These are phyloP conservation scores for Ia io DNA, from an alignment of 2,113 vertebrate species.

Conservation along the genomic window DNA sequence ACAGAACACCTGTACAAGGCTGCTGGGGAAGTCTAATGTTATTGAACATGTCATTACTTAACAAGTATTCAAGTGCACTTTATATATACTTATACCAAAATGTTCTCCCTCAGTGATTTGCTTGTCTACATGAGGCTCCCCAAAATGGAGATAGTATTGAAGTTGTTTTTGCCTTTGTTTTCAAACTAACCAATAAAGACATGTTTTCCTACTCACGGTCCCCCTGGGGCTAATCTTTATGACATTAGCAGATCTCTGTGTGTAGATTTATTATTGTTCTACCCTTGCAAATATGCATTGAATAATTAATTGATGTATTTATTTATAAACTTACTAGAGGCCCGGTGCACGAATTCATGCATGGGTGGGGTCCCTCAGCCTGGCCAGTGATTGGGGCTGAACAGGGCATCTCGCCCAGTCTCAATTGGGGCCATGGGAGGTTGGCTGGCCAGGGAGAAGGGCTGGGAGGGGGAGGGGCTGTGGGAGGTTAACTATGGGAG, in stretches of 20 bases:
- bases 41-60: background rate
- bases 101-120: background rate
- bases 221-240: background rate
- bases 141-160: background rate
- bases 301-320: background rate
- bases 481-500: too few relatives aligned
- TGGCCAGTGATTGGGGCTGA: too few relatives aligned
- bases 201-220: background rate
- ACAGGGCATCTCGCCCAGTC: too few relatives aligned
- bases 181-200: background rate
- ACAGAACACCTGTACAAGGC: background rate
- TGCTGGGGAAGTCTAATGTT: background rate
- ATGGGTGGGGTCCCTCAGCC: too few relatives aligned
- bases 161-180: background rate
- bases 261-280: background rate
- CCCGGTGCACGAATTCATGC: too few relatives aligned
- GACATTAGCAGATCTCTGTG: background rate
- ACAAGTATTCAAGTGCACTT: background rate
- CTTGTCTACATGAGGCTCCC: background rate
- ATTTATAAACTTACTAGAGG: background rate
- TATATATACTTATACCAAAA: background rate
- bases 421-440: too few relatives aligned
- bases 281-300: background rate
- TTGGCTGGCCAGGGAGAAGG: too few relatives aligned
- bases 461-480: too few relatives aligned